Conservation (phyloP, 2,113 vertebrate genomes). For the Alligator sinensis region DNA sequence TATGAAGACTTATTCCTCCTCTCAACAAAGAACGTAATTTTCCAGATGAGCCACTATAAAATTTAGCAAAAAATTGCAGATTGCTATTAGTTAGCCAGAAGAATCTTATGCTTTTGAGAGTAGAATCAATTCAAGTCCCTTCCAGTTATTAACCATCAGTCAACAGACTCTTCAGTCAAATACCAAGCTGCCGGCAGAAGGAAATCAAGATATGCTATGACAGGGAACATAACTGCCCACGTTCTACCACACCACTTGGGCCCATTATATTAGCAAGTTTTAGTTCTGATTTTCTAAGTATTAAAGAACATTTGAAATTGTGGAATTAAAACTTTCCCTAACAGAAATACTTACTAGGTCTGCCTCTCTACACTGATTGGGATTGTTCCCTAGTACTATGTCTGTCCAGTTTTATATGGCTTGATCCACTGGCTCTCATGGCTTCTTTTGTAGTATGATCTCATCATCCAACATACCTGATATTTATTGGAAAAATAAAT, state of each 20-base stretch:
- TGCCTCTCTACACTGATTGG: background rate
- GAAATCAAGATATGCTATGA: background rate
- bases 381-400: background rate
- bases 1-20: background rate
- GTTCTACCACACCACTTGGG: background rate
- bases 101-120: background rate
- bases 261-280: background rate
- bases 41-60: conserved; percentile 28
- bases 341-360: background rate
- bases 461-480: background rate
- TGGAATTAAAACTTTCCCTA: background rate
- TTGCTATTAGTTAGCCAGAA: background rate
- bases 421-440: background rate
- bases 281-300: background rate
- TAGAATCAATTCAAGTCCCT: background rate
- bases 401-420: background rate
- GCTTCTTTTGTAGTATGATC: background rate
- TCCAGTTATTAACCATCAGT: background rate
- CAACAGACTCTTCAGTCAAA: conserved; percentile 9
- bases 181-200: background rate
- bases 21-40: conserved; percentile 5
- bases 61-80: background rate
- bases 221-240: background rate
- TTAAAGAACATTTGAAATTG: background rate
- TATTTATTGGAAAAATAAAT: background rate